Conservation (phyloP, 1,140 invertebrate genomes). For the Campodea augens region DNA sequence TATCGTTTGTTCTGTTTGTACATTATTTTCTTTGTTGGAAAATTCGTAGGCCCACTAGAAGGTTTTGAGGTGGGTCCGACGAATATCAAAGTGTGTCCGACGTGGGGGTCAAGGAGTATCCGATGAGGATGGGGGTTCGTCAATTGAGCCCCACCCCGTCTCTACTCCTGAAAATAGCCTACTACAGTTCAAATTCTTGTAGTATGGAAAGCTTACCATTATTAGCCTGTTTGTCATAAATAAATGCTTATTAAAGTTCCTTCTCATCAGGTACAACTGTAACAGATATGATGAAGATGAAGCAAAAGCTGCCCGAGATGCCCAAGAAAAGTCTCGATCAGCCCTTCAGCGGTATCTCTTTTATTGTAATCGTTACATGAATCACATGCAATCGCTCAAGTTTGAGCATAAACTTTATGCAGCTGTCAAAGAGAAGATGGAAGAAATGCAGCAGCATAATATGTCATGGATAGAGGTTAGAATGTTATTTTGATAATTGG, state of each 20-base stretch:
- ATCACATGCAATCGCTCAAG: slow-evolving; percentile 96
- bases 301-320: slow-evolving; percentile 85
- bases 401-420: slow-evolving; percentile 93
- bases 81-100: too few species aligned
- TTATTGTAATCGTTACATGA: slow-evolving; percentile 98
- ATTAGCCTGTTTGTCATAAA: too few species aligned
- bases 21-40: too few species aligned
- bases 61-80: too few species aligned
- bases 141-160: too few species aligned
- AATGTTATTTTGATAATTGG: slow-evolving; percentile 22
- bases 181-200: too few species aligned
- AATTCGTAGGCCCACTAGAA: too few species aligned
- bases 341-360: slow-evolving; percentile 87
- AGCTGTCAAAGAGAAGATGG: slow-evolving; percentile 93
- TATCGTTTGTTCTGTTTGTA: too few species aligned
- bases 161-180: too few species aligned
- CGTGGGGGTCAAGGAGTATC: too few species aligned
- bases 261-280: slow-evolving; percentile 62
- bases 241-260: slow-evolving; percentile 6
- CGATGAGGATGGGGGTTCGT: too few species aligned
- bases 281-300: slow-evolving; percentile 96
- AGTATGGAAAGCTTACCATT: background rate
- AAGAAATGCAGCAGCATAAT: slow-evolving; percentile 98
- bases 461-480: slow-evolving; percentile 98
- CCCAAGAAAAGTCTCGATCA: slow-evolving; percentile 82